phyloP scores from a whole-genome alignment of 1,140 invertebrate species.

The Sitodiplosis mosellana region DNA sequence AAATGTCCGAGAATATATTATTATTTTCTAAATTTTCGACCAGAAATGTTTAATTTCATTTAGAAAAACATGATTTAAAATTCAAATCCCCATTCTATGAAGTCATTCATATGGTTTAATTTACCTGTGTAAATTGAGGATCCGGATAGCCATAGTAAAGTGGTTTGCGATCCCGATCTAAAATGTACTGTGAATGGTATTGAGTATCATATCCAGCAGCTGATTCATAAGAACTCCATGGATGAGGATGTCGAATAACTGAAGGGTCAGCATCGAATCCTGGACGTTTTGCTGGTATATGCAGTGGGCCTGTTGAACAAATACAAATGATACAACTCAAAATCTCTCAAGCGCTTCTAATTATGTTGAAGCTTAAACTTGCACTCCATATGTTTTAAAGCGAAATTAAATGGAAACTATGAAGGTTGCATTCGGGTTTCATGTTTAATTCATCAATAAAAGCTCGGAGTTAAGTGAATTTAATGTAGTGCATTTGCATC shows the following conservation, averaged over 20 bases:
- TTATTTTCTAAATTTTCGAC: not conserved
- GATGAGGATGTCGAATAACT: conserved; percentile 23
- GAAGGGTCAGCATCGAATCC: conserved; percentile 22
- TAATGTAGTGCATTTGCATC: no score
- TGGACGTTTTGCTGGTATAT: conserved; percentile 24
- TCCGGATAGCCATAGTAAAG: conserved; percentile 21
- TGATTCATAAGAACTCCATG: conserved; percentile 19
- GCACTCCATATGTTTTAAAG: not conserved
- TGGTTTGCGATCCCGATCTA: conserved; percentile 22
- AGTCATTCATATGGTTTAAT: no score
- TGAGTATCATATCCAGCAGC: conserved; percentile 18
- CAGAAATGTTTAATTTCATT: no score
- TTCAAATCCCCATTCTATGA: no score
- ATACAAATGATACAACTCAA: not conserved
- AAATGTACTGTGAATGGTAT: conserved; percentile 20
- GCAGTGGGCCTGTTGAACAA: conserved; percentile 11
- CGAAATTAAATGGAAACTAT: no score
- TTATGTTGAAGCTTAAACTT: not conserved
- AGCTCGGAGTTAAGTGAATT: no score
- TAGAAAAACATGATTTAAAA: no score
- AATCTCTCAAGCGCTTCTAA: not conserved
- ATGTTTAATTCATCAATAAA: no score
- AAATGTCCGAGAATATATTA: not conserved
- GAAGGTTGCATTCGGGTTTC: no score
- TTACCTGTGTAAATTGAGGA: conserved; percentile 22